Base-by-base conservation (phyloP, 2,797 vertebrate genomes). In the Protosalanx chinensis region DNA sequence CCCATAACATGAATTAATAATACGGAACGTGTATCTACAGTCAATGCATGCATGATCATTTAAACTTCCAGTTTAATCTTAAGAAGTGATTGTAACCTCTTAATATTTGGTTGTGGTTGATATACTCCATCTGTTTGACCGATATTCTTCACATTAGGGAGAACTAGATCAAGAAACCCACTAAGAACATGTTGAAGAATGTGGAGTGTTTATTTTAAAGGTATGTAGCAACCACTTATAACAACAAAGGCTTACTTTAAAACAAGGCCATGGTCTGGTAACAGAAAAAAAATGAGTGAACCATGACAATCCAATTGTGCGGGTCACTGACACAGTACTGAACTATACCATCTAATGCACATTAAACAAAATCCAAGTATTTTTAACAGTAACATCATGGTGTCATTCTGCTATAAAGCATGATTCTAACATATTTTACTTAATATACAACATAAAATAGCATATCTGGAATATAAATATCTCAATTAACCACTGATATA, bases 231-330 rank as follows among this genome's bases (percentile, higher is more conserved):
- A 27, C 58, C 23, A 60, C 58, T 12, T 12, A 60, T 27, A 27
- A 30, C 23, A 60, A 60, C 20, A 12, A 10, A 27, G 20, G 20
- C 23, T 12, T 8, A 23, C 3, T 20, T 59, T 59, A 59, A 20
- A 59, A 23, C 20, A 59, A 60, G 23, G 20, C 57, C 8, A 8
- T 27, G 23, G 6, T 60, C 23, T 29, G 27, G 58, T 27, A 29
- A 27, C 2, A 64, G 64, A n/a, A 71, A 77, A 46, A 63, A 79
- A 90, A 90, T 74, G 56, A 77, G 73, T 51, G 82, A 76, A 49
- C 76, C 68, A 70, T 56, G 29, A 72, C 3, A 32, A 72, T 75
- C 51, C 51, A 56, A 16, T 56, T 16, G 6, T 16, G 51, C 5
- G 16, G 18, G 18, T 56, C 18, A 56, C 51, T 23, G 5, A 58